Evolutionary conservation across 1,140 invertebrate genomes (phyloP), one percentile per base, ranked within the genome.

Genomic region (Stratiolaelaps scimitus): DNA sequence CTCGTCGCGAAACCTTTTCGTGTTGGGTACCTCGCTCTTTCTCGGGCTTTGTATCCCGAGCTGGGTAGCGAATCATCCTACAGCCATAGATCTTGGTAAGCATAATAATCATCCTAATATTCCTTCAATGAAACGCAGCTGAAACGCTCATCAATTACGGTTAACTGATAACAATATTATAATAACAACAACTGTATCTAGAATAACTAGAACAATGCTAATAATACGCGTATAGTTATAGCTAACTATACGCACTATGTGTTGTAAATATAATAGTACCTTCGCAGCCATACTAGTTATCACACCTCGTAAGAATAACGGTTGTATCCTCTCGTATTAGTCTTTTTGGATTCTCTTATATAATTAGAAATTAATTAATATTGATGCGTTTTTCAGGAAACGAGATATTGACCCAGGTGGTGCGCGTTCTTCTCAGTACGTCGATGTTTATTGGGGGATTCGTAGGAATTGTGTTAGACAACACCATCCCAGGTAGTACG

Each of bases 1-100:
- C 72, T 89, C 85, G 15, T 81, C 87, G 19, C 69, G 78, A 66
- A 92, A 92, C 77, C 75, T 92, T 2, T 89, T 89, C 73, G 87
- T 92, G 65, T 80, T 92, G n/a, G 89, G 89, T 15, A 84, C 91
- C 69, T 88, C 87, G 7, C 80, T 91, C 43, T 89, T 92, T 73
- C 86, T 89, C 69, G 87, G 86, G 7, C 72, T 90, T 74, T 79
- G 86, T 6, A 73, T 89, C 44, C 86, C 86, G 1, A 80, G 84
- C 68, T 89, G 86, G 86, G 82, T 87, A 80, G 78, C 81, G 15
- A 74, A 78, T 7, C 78, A 86, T 74, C 79, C 81, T 6, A 79
- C 78, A 1, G 78, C 77, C n/a, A 84, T 89, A 29, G 72, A 83
- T 65, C 86, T 85, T 0, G 86, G 87, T 76, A 69, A 67, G 65